Base-by-base conservation (phyloP, 2,888 invertebrate genomes). In the Notodonta dromedarius region DNA sequence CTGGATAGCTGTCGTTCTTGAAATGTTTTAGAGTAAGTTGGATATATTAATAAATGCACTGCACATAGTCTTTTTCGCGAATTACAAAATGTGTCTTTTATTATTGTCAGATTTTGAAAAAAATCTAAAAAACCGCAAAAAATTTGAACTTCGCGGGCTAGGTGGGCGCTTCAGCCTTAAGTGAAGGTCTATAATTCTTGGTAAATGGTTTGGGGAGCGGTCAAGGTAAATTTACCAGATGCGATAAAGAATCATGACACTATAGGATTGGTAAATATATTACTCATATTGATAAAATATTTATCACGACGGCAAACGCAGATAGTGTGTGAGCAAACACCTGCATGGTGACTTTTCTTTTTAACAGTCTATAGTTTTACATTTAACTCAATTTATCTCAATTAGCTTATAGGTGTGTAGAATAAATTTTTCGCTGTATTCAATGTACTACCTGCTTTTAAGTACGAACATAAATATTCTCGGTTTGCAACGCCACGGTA, bases 191-290 rank as follows among this genome's bases (percentile, higher is more conserved):
- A 52, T 32, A 52, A 5, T 39, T 69, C 66, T 78, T 66, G 68
- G 74, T 80, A 79, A 79, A 76, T 65, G 69, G 58, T 66, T 32
- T 24, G 59, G 60, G 78, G 81, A 78, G 77, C 72, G 79, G 81
- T 82, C 77, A 80, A 80, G 74, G 76, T 68, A 64, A 70, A 63
- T 65, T 57, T 46, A 57, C 60, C 50, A 5, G 32, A 51, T 55
- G 57, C 56, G 65, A 67, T 69, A 63, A 68, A 71, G 60, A 56
- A 32, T 14, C 56, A 65, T 16, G 14, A 39, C 50, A 57, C 46
- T 40, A 16, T 48, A 40, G 14, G 57, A 44, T 52, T 12, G 13
- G 32, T 52, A 32, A 0, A 12, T 4, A 52, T 24, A 5, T 11
- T 11, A 52, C 52, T 52, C 44, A 56, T 64, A 58, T 52, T 68